phyloP scores from a whole-genome alignment of 1,140 invertebrate genomes.

The Brachionus koreanus region DNA sequence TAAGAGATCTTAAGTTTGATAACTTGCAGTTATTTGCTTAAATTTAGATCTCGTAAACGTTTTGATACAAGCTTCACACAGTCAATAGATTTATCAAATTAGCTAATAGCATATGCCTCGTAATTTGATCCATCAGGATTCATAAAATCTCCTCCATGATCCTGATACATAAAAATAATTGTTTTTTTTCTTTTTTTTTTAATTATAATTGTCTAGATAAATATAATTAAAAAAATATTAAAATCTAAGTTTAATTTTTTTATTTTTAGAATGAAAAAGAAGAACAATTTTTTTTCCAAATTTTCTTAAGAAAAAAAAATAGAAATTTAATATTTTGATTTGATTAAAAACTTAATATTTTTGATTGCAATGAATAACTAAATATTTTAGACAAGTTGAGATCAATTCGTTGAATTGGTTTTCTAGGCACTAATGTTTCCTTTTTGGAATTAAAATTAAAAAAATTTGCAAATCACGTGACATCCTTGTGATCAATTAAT shows the following conservation, averaged over 20 bases:
- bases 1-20: not conserved
- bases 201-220: not conserved
- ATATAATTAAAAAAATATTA: not conserved
- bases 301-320: not conserved
- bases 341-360: not conserved
- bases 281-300: not conserved
- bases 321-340: conserved; percentile 5
- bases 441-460: not conserved
- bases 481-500: not conserved
- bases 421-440: not conserved
- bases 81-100: not conserved
- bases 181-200: not conserved
- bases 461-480: not conserved
- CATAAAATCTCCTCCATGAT: not conserved
- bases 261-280: not conserved
- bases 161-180: not conserved
- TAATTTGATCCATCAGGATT: not conserved
- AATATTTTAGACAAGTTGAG: not conserved
- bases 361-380: not conserved
- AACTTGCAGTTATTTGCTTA: not conserved
- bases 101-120: not conserved
- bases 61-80: not conserved
- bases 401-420: not conserved
- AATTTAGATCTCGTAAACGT: not conserved
- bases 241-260: not conserved